Percentiles rank a stretch among this genome's conserved stretches.
Conservation (phyloP, 2,113 vertebrate genomes). For the Sardina pilchardus region DNA sequence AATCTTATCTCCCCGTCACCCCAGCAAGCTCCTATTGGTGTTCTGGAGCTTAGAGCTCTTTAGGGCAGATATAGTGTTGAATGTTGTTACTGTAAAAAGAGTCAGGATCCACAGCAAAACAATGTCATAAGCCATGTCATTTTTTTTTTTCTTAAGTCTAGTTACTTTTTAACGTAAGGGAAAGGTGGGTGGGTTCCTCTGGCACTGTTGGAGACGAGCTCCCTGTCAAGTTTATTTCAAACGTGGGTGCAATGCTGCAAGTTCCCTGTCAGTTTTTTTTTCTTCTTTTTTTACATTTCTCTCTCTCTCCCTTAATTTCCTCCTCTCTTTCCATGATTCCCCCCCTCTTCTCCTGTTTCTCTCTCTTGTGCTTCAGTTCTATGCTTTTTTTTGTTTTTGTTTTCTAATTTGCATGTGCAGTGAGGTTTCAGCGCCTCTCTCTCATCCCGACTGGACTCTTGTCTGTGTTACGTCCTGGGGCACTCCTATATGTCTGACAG, state of each 20-base stretch:
- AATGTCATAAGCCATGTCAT: not conserved
- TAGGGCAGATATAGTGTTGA: not conserved
- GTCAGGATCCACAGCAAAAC: not conserved
- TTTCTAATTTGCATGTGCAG: not conserved
- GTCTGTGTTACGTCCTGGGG: not conserved
- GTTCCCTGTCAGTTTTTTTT: not conserved
- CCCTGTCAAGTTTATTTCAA: constrained; percentile 6
- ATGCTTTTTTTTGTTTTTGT: not conserved
- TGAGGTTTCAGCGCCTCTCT: not conserved
- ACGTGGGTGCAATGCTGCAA: not conserved
- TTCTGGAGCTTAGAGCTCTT: not conserved
- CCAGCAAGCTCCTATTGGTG: not conserved
- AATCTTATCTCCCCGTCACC: not conserved
- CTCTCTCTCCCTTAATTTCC: not conserved
- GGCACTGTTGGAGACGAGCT: not conserved
- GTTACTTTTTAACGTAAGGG: not conserved
- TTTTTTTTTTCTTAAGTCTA: not conserved
- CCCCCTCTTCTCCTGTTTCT: not conserved
- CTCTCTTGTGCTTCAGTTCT: not conserved
- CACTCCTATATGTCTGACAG: not conserved
- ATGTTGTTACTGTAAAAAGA: not conserved
- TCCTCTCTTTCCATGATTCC: not conserved
- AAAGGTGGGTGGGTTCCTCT: not conserved
- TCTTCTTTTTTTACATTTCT: not conserved
- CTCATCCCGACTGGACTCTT: not conserved